phyloP scores from a whole-genome alignment of 2,797 vertebrate genomes.

The Crocidura indochinensis region DNA sequence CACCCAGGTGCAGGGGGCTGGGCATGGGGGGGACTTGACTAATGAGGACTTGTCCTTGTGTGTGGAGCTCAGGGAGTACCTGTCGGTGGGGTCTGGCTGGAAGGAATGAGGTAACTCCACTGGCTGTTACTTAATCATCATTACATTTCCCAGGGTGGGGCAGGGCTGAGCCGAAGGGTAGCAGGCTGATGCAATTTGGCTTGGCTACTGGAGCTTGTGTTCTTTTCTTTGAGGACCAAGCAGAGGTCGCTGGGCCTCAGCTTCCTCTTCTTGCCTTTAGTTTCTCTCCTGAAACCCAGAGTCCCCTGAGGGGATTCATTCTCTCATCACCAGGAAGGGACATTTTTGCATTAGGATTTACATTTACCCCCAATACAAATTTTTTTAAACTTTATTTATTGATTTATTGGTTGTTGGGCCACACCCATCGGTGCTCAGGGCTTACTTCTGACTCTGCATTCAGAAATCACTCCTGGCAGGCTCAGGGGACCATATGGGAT shows the following conservation, averaged over 20 bases:
- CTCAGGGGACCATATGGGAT: too few species aligned
- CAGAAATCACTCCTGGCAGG: too few species aligned
- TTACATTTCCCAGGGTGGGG: constrained; percentile 75
- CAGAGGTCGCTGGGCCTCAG: constrained; percentile 77
- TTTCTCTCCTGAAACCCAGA: constrained; percentile 4
- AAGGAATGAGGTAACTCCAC: constrained; percentile 47
- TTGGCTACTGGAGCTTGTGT: constrained; percentile 74
- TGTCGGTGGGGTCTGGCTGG: constrained; percentile 65
- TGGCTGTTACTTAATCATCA: constrained; percentile 72
- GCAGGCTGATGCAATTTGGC: constrained; percentile 83
- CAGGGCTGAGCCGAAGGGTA: constrained; percentile 78
- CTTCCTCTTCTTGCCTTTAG: neutral
- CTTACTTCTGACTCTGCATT: too few species aligned
- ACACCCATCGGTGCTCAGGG: too few species aligned
- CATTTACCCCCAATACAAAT: neutral
- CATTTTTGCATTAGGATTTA: neutral
- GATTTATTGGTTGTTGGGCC: too few species aligned
- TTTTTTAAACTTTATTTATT: too few species aligned
- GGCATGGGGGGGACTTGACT: neutral
- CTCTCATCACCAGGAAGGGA: neutral
- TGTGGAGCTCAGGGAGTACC: constrained; percentile 51
- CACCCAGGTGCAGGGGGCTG: neutral
- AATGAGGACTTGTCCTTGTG: constrained; percentile 50
- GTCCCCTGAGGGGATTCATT: neutral
- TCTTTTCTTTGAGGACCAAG: constrained; percentile 73